phyloP scores from a whole-genome alignment of 2,113 vertebrate species.

The Pycnonotus jocosus region DNA sequence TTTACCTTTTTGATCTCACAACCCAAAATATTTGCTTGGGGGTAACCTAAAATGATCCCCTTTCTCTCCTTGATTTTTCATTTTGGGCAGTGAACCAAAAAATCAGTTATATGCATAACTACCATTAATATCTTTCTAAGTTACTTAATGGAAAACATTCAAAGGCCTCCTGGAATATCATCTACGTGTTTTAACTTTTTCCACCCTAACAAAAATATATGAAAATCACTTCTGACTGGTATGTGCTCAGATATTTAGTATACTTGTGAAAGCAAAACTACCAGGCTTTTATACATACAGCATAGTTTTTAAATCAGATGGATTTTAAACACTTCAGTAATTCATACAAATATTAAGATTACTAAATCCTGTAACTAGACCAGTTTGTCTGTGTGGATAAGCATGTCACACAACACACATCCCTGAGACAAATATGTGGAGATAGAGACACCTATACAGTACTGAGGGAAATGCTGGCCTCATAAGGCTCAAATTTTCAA shows the following conservation, averaged over 20 bases:
- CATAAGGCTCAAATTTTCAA: background rate
- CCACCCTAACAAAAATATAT: background rate
- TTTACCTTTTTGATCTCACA: constrained; percentile 38
- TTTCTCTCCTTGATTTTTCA: constrained; percentile 17
- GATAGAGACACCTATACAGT: background rate
- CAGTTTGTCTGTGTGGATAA: background rate
- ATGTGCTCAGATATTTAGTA: background rate
- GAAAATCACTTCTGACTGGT: constrained; percentile 6
- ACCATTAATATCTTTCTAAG: constrained; percentile 39
- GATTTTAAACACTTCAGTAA: background rate
- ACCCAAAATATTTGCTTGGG: constrained; percentile 42
- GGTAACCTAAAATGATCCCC: constrained; percentile 17
- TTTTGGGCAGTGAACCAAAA: constrained; percentile 43
- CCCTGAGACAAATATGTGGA: background rate
- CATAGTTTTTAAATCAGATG: background rate
- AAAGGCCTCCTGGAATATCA: constrained; percentile 28
- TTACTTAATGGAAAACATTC: constrained; percentile 50
- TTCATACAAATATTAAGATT: background rate
- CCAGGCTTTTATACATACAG: background rate
- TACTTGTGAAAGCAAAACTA: background rate
- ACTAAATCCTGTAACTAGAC: background rate
- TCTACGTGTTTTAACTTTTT: constrained; percentile 36
- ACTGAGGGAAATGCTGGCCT: background rate
- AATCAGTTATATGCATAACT: constrained; percentile 31
- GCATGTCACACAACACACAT: background rate